Base-by-base conservation (phyloP, 2,888 invertebrate species). In the Unio delphinus region DNA sequence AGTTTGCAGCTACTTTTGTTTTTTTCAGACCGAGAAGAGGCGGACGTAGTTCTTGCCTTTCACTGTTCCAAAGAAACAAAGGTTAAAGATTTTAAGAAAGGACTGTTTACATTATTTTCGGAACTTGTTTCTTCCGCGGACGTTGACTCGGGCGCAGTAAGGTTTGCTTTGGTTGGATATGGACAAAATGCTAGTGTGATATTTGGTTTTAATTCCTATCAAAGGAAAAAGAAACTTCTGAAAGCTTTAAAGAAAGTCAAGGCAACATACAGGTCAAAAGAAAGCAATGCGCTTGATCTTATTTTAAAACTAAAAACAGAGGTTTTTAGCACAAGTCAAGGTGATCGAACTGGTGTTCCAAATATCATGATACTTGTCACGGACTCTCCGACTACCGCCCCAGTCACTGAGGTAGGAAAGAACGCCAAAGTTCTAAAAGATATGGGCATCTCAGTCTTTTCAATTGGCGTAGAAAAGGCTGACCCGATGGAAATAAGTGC, bases 81-180 rank as follows among this genome's bases (percentile, higher is more conserved):
- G 61, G 65, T 76, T n/a, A 74, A 72, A 57, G 72, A 75, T 45
- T 68, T 81, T 20, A 80, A 81, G 68, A 75, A 74, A 63, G 62
- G 69, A 15, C 60, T 82, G 8, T 67, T 64, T 28, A 65, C 75
- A 45, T 81, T 81, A 63, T 34, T 83, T 8, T 73, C 66, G n/a
- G 74, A 75, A 30, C 54, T 81, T 17, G 73, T 80, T 34, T 59
- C 70, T 26, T 64, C 71, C 34, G 63, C 79, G 34, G 77, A 80
- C 55, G 72, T 83, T 54, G 75, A 80, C 34, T 73, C 78, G 20
- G 82, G 81, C 8, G 73, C 76, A 8, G 77, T 81, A 1, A 69
- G 85, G 69, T 83, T 78, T 75, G 84, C 86, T n/a, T 55, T 89
- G 6, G 85, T 89, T 7, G 82, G 87, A 69, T 88, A 88, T 65